phyloP scores from a whole-genome alignment of 2,113 vertebrate species.

The Dinomys branickii region DNA sequence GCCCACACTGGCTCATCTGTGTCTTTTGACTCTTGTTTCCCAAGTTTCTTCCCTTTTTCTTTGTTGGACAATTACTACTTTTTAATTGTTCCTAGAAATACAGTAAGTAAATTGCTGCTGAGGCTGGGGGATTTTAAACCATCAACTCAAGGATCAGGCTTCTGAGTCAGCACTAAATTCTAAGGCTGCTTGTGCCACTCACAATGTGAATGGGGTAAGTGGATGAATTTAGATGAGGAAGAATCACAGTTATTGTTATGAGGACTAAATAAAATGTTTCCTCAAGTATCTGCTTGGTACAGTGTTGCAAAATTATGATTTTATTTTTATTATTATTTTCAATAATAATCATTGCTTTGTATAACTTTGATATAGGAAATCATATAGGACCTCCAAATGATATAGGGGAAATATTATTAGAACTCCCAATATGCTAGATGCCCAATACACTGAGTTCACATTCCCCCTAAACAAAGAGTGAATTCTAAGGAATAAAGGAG shows the following conservation, averaged over 20 bases:
- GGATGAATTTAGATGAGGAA: not conserved
- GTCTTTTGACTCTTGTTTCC: not conserved
- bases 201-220: not conserved
- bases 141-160: not conserved
- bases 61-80: not conserved
- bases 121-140: not conserved
- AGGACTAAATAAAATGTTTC: slow-evolving; percentile 46
- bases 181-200: not conserved
- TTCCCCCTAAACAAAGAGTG: not conserved
- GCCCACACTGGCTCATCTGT: not conserved
- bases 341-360: slow-evolving; percentile 16
- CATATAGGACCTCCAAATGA: not conserved
- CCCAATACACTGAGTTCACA: not conserved
- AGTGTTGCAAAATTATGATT: slow-evolving; percentile 25
- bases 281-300: not conserved
- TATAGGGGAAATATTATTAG: not conserved
- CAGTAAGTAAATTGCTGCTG: not conserved
- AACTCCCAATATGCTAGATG: not conserved
- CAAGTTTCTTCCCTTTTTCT: not conserved
- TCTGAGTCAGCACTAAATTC: not conserved
- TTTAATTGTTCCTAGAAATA: slow-evolving; percentile 23
- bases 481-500: not conserved
- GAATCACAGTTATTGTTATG: not conserved
- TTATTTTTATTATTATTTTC: slow-evolving; percentile 38
- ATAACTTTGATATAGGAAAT: not conserved